Evolutionary conservation across 2,113 vertebrate species (phyloP), one percentile per base, ranked within the genome.

Genomic region (Trematomus loennbergii): DNA sequence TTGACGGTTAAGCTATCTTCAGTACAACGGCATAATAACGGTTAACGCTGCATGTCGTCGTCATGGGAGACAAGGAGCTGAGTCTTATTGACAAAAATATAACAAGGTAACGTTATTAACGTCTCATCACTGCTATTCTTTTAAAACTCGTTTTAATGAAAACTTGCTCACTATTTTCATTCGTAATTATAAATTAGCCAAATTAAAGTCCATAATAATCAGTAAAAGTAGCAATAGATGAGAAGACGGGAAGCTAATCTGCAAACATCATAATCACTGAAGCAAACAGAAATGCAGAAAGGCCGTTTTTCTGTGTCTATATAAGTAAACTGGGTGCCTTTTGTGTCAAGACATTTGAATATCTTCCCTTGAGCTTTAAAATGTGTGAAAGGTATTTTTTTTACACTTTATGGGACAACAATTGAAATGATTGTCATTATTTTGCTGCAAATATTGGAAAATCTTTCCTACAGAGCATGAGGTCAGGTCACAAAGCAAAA

Each of bases 41-140:
- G 8, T 17, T 40, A 40, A 60, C 18, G 18, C 33, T 76, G 17
- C 2, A 18, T 53, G 49, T 59, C 5, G n/a, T 66, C 33, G 86
- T 50, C 50, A 93, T 93, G 92, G 92, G 84, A 63, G 90, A 93
- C 77, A 90, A 94, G 73, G 96, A 95, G 70, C 89, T 96, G 63
- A 92, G 93, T 80, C 91, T 96, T 15, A 94, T 96, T 65, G 93
- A 95, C 87, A 93, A 94, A 70, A 85, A 92, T 36, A 84, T 96
- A 79, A 91, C 89, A 82, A 96, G 96, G 95, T 96, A 93, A 89
- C 6, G 48, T 50, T 1, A 36, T 40, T 40, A 8, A 40, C 36
- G 5, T 46, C 48, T 33, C 5, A 12, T n/a, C 10, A 40, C 12
- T 20, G n/a, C n/a, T 50, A 40, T 40, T 36, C 8, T 12, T 46